phyloP scores from a whole-genome alignment of 2,113 vertebrate species.

The Solenodon paradoxus region DNA sequence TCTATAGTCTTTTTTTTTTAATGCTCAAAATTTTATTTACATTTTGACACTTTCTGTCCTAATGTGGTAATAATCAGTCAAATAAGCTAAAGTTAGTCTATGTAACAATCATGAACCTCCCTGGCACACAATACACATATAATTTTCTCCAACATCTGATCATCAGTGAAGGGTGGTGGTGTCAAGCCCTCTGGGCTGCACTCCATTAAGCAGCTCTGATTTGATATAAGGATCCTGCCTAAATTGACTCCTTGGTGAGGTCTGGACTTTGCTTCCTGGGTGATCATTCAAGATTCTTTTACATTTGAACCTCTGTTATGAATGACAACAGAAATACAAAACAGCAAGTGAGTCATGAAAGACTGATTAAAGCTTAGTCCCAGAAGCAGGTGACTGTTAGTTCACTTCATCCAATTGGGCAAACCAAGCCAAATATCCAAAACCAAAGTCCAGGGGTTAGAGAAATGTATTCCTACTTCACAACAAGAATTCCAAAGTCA shows the following conservation, averaged over 20 bases:
- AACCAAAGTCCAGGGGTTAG: background rate
- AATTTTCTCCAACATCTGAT: background rate
- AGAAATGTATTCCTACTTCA: background rate
- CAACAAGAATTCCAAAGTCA: background rate
- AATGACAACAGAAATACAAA: background rate
- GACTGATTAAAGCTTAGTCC: background rate
- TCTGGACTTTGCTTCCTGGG: background rate
- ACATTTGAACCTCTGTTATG: background rate
- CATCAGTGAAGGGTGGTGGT: too few relatives aligned
- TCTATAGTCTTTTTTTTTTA: background rate
- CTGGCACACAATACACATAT: rapidly evolving
- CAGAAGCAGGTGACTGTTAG: background rate
- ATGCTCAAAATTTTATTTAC: background rate
- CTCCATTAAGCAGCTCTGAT: background rate
- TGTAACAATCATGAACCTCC: background rate
- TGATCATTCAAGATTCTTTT: background rate
- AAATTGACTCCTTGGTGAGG: background rate
- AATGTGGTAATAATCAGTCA: background rate
- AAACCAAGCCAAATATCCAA: background rate
- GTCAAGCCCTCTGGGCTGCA: rapidly evolving
- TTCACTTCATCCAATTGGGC: background rate
- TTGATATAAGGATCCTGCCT: background rate
- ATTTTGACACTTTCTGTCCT: background rate
- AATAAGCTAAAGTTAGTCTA: background rate
- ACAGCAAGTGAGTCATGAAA: background rate